Evolutionary conservation across 2,113 vertebrate species (phyloP).

Genomic region (Datnioides undecimradiatus): DNA sequence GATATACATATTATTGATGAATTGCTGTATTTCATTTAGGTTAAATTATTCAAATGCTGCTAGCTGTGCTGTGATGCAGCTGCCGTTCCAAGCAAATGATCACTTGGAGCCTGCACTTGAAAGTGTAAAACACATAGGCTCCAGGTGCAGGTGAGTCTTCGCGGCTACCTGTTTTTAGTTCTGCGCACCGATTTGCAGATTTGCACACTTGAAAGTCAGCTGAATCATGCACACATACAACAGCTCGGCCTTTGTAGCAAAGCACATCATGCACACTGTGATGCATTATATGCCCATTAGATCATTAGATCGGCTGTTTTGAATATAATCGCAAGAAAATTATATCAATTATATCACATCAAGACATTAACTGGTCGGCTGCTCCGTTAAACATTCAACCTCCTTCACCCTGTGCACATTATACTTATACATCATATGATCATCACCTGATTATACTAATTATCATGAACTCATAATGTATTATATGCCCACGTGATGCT

Average conservation of each 20-base stretch:
- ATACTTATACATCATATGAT: constrained; percentile 2
- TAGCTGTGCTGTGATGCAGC: not conserved
- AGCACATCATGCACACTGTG: not conserved
- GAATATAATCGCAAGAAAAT: not conserved
- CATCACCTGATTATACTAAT: not conserved
- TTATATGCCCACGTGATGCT: not conserved
- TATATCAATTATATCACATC: not conserved
- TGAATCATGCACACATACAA: not conserved
- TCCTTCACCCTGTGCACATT: constrained; percentile 10
- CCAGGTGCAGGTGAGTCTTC: too few relatives aligned
- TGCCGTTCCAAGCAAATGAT: not conserved
- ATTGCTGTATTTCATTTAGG: not conserved
- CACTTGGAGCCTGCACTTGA: not conserved
- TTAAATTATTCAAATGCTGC: too few relatives aligned
- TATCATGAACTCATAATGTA: not conserved
- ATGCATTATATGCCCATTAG: not conserved
- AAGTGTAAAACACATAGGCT: not conserved
- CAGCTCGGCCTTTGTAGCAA: not conserved
- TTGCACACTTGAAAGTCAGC: not conserved
- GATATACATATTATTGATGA: not conserved
- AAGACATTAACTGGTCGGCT: not conserved
- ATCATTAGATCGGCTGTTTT: not conserved
- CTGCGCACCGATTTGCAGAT: not conserved
- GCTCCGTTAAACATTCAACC: not conserved
- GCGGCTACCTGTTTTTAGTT: not conserved